These are phyloP conservation scores for Phortica magna DNA, from an alignment of 2,888 invertebrate species.

Conservation along the genomic window DNA sequence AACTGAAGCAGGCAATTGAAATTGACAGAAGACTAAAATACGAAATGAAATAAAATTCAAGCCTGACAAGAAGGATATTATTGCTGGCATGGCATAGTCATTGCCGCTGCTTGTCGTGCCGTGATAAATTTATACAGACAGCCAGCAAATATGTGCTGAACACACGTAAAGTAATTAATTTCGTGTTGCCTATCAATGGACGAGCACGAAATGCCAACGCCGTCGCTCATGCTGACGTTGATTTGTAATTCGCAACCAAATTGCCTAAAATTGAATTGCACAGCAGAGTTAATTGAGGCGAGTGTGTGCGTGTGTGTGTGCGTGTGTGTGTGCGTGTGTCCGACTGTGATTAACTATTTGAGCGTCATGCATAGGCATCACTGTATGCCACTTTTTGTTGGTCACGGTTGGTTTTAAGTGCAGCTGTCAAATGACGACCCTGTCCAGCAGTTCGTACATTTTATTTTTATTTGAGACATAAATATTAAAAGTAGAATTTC, in stretches of 20 bases:
- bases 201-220: not conserved
- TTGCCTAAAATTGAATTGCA: not conserved
- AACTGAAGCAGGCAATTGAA: constrained; percentile 7
- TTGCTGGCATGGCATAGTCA: not conserved
- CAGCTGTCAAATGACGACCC: no score
- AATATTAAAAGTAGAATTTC: no score
- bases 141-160: not conserved
- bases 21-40: not conserved
- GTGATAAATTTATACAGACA: not conserved
- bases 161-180: constrained; percentile 66
- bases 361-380: no score
- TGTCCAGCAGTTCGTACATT: no score
- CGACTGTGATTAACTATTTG: no score
- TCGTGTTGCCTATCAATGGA: constrained; percentile 41
- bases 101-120: not conserved
- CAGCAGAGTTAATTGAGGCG: not conserved
- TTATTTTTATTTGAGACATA: no score
- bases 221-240: not conserved
- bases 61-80: not conserved
- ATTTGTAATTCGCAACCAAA: not conserved
- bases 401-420: no score
- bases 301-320: not conserved
- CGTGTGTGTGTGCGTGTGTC: not conserved
- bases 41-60: constrained; percentile 9
- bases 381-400: no score